These are phyloP conservation scores for Aspiorhynchus laticeps DNA, from an alignment of 2,113 vertebrate species.

Conservation along the genomic window DNA sequence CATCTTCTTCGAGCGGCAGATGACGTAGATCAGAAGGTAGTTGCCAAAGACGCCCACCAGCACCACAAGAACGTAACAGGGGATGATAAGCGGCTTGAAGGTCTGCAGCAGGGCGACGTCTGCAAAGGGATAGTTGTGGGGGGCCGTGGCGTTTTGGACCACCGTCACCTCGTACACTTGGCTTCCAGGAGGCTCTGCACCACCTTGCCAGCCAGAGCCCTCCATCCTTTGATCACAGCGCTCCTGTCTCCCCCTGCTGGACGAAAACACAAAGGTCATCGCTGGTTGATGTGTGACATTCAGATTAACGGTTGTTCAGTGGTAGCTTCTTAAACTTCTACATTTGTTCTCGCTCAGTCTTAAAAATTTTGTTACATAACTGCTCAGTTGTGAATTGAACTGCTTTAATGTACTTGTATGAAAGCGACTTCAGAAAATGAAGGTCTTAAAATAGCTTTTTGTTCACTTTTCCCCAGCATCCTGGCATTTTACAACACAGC, in stretches of 20 bases:
- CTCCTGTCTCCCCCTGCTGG: conserved; percentile 13
- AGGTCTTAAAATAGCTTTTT: neutral
- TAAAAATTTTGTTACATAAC: neutral
- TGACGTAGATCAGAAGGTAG: conserved; percentile 83
- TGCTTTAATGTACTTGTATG: neutral
- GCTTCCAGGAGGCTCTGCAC: conserved; percentile 64
- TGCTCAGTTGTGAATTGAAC: neutral
- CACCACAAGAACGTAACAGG: conserved; percentile 78
- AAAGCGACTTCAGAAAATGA: neutral
- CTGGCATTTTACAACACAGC: neutral
- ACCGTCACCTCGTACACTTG: conserved; percentile 71
- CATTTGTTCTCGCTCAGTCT: neutral
- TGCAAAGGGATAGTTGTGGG: conserved; percentile 75
- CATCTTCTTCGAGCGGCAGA: conserved; percentile 82
- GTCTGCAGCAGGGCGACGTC: conserved; percentile 81
- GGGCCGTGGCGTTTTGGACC: conserved; percentile 71
- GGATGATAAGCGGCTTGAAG: conserved; percentile 83
- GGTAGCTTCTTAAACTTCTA: neutral
- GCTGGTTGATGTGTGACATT: neutral
- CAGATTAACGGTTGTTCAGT: neutral
- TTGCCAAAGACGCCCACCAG: conserved; percentile 81
- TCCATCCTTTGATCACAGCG: conserved; percentile 62
- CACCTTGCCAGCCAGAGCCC: conserved; percentile 47
- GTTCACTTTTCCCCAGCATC: neutral
- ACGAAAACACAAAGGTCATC: neutral